phyloP scores from a whole-genome alignment of 2,888 invertebrate species.

The Geophilus truncorum region DNA sequence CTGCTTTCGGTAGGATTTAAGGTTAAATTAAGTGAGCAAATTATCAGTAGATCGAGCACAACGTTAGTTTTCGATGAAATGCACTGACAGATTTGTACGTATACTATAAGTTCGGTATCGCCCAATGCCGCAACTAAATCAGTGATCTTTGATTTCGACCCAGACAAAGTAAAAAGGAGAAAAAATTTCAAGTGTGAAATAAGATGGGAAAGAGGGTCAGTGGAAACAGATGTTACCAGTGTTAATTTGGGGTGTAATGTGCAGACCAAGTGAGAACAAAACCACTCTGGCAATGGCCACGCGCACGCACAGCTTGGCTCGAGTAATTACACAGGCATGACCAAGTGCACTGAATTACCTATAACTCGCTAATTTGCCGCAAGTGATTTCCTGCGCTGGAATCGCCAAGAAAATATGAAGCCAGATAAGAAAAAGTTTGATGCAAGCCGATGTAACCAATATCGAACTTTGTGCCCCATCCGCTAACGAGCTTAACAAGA shows the following conservation, averaged over 20 bases:
- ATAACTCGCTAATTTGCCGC: not conserved
- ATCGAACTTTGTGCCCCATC: constrained; percentile 7
- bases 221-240: not conserved
- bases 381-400: too few relatives aligned
- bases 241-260: constrained; percentile 11
- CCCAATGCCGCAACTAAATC: too few relatives aligned
- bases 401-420: not conserved
- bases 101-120: too few relatives aligned
- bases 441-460: not conserved
- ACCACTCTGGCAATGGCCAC: not conserved
- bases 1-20: too few relatives aligned
- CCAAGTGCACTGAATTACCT: not conserved
- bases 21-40: too few relatives aligned
- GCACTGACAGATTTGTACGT: too few relatives aligned
- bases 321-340: not conserved
- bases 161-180: too few relatives aligned
- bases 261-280: not conserved
- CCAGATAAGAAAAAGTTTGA: not conserved
- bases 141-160: too few relatives aligned
- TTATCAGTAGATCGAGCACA: too few relatives aligned
- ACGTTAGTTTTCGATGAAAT: too few relatives aligned
- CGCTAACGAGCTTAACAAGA: constrained; percentile 7
- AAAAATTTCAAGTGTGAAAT: not conserved
- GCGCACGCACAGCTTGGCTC: not conserved
- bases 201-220: not conserved